phyloP scores from a whole-genome alignment of 1,140 invertebrate species.

The Drosophila arawakana region DNA sequence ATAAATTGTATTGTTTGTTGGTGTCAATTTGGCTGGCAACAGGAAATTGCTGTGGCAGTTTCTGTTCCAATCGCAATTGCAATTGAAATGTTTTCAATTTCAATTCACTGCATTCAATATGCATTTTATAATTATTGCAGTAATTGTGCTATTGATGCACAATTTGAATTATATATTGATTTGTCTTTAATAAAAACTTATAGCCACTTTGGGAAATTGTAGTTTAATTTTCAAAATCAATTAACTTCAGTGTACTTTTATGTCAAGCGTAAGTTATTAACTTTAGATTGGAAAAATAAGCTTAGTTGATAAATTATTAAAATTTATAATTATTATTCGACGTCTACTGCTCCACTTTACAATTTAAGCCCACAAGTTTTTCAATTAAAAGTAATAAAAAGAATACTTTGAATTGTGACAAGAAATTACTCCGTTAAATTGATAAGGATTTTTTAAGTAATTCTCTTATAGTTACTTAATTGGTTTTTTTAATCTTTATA shows the following conservation, averaged over 20 bases:
- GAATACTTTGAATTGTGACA: neutral
- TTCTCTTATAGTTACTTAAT: neutral
- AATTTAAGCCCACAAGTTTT: no score
- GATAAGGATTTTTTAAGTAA: no score
- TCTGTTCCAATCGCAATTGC: neutral
- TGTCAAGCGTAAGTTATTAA: no score
- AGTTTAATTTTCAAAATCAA: no score
- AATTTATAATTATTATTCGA: no score
- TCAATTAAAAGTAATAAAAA: no score
- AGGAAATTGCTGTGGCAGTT: conserved; percentile 24
- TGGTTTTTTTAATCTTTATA: neutral
- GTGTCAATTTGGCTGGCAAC: conserved; percentile 20
- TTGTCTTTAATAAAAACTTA: neutral
- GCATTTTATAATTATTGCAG: conserved; percentile 31
- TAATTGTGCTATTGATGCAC: conserved; percentile 22
- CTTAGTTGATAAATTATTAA: no score
- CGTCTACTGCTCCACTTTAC: no score
- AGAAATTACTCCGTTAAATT: neutral
- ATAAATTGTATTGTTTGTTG: conserved; percentile 37
- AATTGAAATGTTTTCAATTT: conserved; percentile 40
- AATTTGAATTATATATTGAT: conserved; percentile 8
- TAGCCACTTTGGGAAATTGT: conserved; percentile 1
- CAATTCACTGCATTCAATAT: conserved; percentile 22
- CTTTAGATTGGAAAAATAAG: no score
- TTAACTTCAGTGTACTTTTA: no score